A percentile compares a stretch with the other conserved stretches of the same genome.
These are phyloP conservation scores for Exocentrus adspersus DNA, from an alignment of 2,888 invertebrate genomes.

Conservation along the genomic window DNA sequence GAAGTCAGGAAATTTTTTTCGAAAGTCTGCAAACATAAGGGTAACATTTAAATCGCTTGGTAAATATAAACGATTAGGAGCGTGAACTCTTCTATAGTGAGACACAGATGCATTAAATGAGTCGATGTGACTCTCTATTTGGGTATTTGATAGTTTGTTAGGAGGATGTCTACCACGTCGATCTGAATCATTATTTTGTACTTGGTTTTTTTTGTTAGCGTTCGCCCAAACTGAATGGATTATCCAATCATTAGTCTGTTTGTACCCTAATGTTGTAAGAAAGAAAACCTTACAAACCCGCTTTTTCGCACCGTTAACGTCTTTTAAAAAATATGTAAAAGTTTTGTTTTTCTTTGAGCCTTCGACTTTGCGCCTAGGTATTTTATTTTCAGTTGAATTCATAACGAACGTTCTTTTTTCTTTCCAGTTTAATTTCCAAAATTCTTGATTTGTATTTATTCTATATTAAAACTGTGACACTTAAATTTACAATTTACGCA, in stretches of 20 bases:
- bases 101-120: constrained; percentile 22
- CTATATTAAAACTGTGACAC: constrained; percentile 28
- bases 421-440: constrained; percentile 31
- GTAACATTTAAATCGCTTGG: constrained; percentile 28
- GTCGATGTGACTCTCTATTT: constrained; percentile 24
- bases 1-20: constrained; percentile 31
- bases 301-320: constrained; percentile 11
- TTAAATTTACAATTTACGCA: constrained; percentile 30
- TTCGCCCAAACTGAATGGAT: constrained; percentile 8
- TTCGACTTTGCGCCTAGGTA: constrained; percentile 26
- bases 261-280: constrained; percentile 25
- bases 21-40: constrained; percentile 34
- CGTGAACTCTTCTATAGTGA: constrained; percentile 28
- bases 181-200: constrained; percentile 17
- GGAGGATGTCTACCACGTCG: constrained; percentile 18
- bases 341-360: constrained; percentile 29
- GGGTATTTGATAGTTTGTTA: constrained; percentile 22
- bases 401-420: constrained; percentile 29
- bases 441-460: constrained; percentile 27
- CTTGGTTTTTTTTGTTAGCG: constrained; percentile 15
- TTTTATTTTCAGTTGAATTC: constrained; percentile 31
- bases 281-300: constrained; percentile 27
- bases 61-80: constrained; percentile 25
- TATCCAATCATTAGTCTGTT: constrained; percentile 25
- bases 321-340: constrained; percentile 25